Evolutionary conservation across 2,113 vertebrate genomes (phyloP), one percentile per base, ranked within the genome.

Genomic region (Cyanoramphus novaezelandiae): DNA sequence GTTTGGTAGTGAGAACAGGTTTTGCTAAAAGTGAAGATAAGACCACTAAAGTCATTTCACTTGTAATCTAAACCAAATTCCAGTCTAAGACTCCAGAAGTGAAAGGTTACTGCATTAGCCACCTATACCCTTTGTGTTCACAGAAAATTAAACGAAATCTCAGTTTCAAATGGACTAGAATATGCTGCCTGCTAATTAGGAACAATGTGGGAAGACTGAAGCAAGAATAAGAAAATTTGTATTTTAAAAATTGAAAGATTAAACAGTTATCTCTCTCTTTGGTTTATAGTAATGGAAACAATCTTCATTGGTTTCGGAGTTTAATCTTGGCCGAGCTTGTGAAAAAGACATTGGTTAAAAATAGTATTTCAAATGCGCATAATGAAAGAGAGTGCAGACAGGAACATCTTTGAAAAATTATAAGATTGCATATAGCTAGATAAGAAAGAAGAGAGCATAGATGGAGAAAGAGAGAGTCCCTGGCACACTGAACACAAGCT

Each of bases 231-330:
- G 39, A 88, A 95, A 92, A 96, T 80, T 72, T 92, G 21, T 96
- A 17, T 86, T 95, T 91, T 85, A 95, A 97, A 47, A 95, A 95
- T 83, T 93, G 92, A 72, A 95, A 88, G 87, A 77, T 96, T 91
- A 96, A 97, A 90, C 76, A 44, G 21, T 92, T 94, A 35, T 88
- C 25, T 96, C 44, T 97, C 55, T 92, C 68, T 96, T 83, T 95
- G 70, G 82, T 86, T 97, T 96, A 80, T 18, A 85, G 82, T 82
- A 95, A 84, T 67, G 27, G 69, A 84, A 90, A 83, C 46, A 86
- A 59, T 96, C 78, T 95, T 92, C 75, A 50, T 44, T 92, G 85
- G 31, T 35, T 92, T 96, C 43, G 50, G 47, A 71, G 35, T 82
- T 63, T 92, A 95, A 94, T 90, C 91, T 95, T 93, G 57, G 53